Base-by-base conservation (phyloP, 53 echinoderm and acorn worm species). In the Pentamera pediparva region DNA sequence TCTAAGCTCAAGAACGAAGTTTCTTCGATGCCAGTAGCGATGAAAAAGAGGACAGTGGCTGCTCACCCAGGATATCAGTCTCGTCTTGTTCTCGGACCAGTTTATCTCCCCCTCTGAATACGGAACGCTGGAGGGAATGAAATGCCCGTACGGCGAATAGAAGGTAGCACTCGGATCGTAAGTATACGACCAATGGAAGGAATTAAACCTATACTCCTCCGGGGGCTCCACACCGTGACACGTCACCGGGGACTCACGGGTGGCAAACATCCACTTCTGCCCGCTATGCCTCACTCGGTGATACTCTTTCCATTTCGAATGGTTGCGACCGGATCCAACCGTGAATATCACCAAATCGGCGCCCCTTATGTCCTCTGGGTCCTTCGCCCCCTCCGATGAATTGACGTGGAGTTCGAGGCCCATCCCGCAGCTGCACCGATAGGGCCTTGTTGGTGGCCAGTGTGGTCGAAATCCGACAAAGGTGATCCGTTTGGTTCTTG, bases 41-140 rank as follows among this genome's bases (percentile, higher is more conserved):
- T 52, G 59, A 10, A 87, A 77, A n/a, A 40, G 62, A 20, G 32
- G 22, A 52, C 91, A 91, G 69, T 91, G 87, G 19, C 84, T 84
- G 5, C 84, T 84, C 81, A 77, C 87, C 91, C 91, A 91, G 2
- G 78, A 65, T 1, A 91, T 37, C 3, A 87, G 51, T 21, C 70
- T 88, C 12, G 78, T 84, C 45, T 84, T 84, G 32, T 78, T 78
- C 20, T 84, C 63, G 0, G 84, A 50, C 92, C 87, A 87, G 28
- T 87, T 64, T 2, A 48, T 59, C 28, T 67, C 48, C 10, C 17
- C 39, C 10, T 62, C 41, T 12, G 76, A 67, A 67, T 67, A 67
- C 17, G 30, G 45, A 7, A 22, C n/a, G 9, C 17, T 1, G 45
- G 67, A 36, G 17, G 41, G 28, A 27, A 67, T 12, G 45, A 43